Evolutionary conservation across 64 coral and sea anemone species (phyloP).

Genomic region (Montipora foliosa): DNA sequence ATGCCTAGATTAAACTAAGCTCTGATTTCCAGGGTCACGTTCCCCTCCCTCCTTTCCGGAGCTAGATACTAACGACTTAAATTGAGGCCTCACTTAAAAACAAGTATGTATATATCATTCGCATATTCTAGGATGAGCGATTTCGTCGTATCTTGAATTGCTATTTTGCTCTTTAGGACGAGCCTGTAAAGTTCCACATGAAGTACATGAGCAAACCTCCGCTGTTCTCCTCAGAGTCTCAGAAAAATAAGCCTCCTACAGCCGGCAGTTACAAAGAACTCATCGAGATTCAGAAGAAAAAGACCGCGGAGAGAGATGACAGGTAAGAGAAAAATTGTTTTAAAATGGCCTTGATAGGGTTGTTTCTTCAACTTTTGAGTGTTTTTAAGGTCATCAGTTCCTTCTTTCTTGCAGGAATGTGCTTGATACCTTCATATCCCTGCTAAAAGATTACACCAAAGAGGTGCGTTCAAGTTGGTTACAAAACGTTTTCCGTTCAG

Average conservation of each 20-base stretch:
- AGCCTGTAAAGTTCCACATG: constrained; percentile 86
- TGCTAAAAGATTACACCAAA: constrained; percentile 94
- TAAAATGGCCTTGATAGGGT: too few species aligned
- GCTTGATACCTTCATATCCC: constrained; percentile 92
- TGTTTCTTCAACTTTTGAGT: too few species aligned
- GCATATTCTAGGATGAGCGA: too few species aligned
- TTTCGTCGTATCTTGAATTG: too few species aligned
- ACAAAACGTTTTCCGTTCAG: neutral
- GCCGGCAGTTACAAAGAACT: constrained; percentile 47
- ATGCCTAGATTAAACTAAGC: too few species aligned
- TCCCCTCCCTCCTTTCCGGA: too few species aligned
- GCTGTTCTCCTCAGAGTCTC: constrained; percentile 70
- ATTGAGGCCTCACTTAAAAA: too few species aligned
- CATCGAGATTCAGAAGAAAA: constrained; percentile 84
- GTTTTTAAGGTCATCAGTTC: neutral
- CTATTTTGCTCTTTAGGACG: constrained; percentile 20
- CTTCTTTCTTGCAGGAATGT: constrained; percentile 68
- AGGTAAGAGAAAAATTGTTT: constrained; percentile 30
- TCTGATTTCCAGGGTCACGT: too few species aligned
- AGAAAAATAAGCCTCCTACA: constrained; percentile 39
- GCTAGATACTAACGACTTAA: too few species aligned
- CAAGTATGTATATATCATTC: too few species aligned
- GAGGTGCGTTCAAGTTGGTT: constrained; percentile 66
- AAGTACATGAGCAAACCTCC: constrained; percentile 92
- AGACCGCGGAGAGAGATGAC: constrained; percentile 83